Base-by-base conservation (phyloP, 2,888 invertebrate species). In the Palloptera scutellata region DNA sequence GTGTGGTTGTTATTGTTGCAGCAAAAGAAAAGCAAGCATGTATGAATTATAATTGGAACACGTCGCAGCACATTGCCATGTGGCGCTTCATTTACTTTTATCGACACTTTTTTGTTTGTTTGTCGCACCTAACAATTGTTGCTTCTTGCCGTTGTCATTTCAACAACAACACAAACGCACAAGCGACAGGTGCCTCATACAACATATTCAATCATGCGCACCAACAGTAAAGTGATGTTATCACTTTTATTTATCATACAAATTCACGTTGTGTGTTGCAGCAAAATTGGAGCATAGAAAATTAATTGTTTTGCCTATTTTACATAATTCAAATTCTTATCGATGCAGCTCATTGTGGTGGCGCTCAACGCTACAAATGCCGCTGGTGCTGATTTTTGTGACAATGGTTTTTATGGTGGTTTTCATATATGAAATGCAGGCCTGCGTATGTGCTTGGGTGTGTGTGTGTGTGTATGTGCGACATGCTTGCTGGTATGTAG, bases 261-360 rank as follows among this genome's bases (percentile, higher is more conserved):
- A 4, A 4, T 30, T 30, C 6, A 6, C 30, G 30, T 30, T 30
- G 30, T 30, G 30, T 6, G 30, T 6, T 30, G 30, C 58, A 58
- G 58, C 65, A 67, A 81, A 81, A 80, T 77, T 82, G 74, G 82
- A 82, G 81, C 82, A 81, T 75, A 81, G 82, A 83, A 82, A 82
- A 83, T 78, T 80, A 80, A 82, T 82, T 81, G 76, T 80, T 74
- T 75, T 78, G 74, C 76, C 78, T 75, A 76, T 78, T 82, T 81
- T 82, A 78, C 81, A 82, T 82, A 83, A 82, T 80, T 77, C 74
- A 57, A 69, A 73, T 69, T 70, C 73, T 72, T 74, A 72, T 73
- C 69, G 73, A 59, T 52, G 58, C 53, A 30, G 3, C 6, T 55
- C 61, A 66, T 48, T 42, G 58, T 66, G 70, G 60, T 68, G 30